Conservation (phyloP, 2,888 invertebrate genomes). For the Ophion costatus region DNA sequence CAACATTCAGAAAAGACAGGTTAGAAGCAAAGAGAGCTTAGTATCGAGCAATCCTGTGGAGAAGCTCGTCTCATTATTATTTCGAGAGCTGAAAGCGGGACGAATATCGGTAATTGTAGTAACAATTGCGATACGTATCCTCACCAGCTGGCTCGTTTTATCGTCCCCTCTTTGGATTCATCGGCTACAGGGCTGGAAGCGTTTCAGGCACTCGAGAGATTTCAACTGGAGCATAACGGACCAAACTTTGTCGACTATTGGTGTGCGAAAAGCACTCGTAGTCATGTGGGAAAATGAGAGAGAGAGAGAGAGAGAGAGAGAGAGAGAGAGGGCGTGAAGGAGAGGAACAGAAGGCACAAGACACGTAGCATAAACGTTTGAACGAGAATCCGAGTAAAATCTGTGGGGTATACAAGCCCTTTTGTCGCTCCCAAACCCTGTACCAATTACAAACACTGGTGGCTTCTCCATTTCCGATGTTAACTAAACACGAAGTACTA, state of each 20-base stretch:
- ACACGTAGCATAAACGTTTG: conserved; percentile 53
- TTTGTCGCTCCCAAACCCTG: conserved; percentile 80
- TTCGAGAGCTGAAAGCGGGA: conserved; percentile 78
- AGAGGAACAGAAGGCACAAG: conserved; percentile 14
- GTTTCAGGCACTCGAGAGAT: conserved; percentile 63
- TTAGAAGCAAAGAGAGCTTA: neutral
- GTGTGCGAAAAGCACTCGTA: conserved; percentile 27
- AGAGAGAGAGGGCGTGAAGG: conserved; percentile 8
- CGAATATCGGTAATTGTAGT: conserved; percentile 79
- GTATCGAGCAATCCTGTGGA: neutral
- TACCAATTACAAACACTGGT: conserved; percentile 83
- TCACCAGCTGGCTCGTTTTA: conserved; percentile 79
- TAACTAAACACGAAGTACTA: conserved; percentile 82
- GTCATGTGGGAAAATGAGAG: conserved; percentile 28
- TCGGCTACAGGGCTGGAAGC: conserved; percentile 73
- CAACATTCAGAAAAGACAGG: neutral
- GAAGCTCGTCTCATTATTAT: conserved; percentile 76
- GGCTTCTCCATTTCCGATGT: conserved; percentile 79
- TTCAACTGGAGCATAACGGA: conserved; percentile 46
- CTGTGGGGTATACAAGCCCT: conserved; percentile 80
- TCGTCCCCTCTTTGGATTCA: conserved; percentile 37
- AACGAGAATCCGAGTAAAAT: conserved; percentile 75
- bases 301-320: conserved; percentile 11
- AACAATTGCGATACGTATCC: conserved; percentile 79
- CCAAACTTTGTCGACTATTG: conserved; percentile 67